Conservation (phyloP, 92 coral and sea anemone genomes). For the Isaurus tuberculatus region DNA sequence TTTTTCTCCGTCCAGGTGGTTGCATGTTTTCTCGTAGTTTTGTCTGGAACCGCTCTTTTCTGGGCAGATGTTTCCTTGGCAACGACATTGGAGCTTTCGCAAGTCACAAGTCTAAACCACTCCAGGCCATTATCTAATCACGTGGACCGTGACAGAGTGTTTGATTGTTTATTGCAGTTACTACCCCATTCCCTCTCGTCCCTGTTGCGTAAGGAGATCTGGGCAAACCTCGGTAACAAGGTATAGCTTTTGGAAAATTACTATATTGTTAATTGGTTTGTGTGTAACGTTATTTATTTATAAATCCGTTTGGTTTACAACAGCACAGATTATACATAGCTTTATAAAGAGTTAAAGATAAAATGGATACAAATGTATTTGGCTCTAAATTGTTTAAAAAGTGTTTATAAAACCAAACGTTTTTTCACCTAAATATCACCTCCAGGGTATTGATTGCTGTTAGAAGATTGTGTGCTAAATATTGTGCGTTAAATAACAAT, state of each 20-base stretch:
- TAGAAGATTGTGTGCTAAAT: no score
- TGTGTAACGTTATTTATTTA: background rate
- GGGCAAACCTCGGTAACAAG: constrained; percentile 5
- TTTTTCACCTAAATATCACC: no score
- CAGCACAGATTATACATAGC: no score
- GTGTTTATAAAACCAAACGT: no score
- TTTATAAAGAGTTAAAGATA: no score
- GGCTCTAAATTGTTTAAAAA: no score
- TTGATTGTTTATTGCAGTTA: constrained; percentile 4
- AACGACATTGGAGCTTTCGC: constrained; percentile 2
- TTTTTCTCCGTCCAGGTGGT: background rate
- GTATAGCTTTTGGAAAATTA: background rate
- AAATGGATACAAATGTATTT: no score
- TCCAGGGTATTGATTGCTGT: no score
- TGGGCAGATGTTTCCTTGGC: constrained; percentile 33
- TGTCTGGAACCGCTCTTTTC: constrained; percentile 29
- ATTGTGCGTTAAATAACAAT: no score
- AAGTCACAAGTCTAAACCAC: background rate
- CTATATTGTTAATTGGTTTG: background rate
- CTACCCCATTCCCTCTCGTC: constrained; percentile 28
- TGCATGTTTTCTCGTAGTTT: constrained; percentile 7
- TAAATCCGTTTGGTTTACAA: background rate
- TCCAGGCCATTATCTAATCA: background rate
- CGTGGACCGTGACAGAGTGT: background rate
- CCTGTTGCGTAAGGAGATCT: constrained; percentile 15